phyloP scores from a whole-genome alignment of 2,113 vertebrate species.

The Jaculus jaculus region DNA sequence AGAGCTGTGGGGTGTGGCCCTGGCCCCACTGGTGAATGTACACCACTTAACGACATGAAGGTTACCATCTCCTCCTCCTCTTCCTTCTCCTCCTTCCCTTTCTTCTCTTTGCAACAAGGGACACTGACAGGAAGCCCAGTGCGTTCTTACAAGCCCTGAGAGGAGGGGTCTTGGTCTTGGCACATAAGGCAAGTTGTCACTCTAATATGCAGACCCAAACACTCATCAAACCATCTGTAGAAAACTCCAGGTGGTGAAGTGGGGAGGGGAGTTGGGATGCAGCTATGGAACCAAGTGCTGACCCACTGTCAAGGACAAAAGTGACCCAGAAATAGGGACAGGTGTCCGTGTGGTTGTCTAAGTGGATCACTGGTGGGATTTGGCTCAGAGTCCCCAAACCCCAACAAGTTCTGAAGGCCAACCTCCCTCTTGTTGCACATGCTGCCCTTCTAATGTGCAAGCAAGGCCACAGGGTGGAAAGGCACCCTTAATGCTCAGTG shows the following conservation, averaged over 20 bases:
- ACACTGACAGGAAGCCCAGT: neutral
- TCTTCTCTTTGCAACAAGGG: neutral
- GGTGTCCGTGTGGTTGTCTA: accelerated
- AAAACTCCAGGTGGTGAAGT: neutral
- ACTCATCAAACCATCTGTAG: accelerated
- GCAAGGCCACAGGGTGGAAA: neutral
- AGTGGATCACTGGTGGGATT: neutral
- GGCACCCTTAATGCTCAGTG: neutral
- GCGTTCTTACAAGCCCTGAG: neutral
- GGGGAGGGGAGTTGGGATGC: neutral
- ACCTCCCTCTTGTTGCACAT: neutral
- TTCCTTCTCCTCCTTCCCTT: neutral
- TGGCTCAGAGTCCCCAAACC: neutral
- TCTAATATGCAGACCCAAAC: neutral
- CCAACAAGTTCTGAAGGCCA: accelerated
- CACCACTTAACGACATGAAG: neutral
- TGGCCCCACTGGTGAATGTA: accelerated
- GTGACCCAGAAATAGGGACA: neutral
- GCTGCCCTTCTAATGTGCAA: neutral
- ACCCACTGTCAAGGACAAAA: neutral
- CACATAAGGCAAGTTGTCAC: neutral
- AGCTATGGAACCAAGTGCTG: neutral
- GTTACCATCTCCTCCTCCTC: neutral
- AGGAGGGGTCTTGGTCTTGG: neutral
- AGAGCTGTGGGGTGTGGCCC: neutral